Evolutionary conservation across 1,140 invertebrate genomes (phyloP).

Genomic region (Drosophila sechellia): DNA sequence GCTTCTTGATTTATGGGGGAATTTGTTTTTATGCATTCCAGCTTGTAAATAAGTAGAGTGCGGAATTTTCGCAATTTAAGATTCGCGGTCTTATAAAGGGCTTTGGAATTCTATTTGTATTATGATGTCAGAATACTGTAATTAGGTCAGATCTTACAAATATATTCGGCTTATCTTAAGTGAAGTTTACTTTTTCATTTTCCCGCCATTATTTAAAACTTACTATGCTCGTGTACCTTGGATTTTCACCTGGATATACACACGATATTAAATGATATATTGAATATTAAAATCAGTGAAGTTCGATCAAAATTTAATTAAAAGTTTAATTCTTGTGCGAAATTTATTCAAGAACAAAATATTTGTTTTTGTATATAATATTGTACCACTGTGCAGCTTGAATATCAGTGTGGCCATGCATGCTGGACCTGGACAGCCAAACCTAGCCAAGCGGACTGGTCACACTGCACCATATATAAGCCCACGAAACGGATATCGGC

Average conservation of each 20-base stretch:
- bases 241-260: not conserved
- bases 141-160: not conserved
- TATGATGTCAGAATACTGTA: not conserved
- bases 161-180: not conserved
- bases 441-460: not conserved
- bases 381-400: not conserved
- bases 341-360: no score
- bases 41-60: slow-evolving; percentile 16
- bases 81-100: not conserved
- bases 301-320: no score
- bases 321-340: not conserved
- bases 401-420: not conserved
- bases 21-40: slow-evolving; percentile 29
- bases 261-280: not conserved
- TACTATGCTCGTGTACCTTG: no score
- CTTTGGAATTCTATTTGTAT: not conserved
- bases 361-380: no score
- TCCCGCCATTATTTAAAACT: not conserved
- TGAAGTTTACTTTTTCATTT: not conserved
- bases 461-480: not conserved
- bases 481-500: not conserved
- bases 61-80: slow-evolving; percentile 1
- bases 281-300: no score
- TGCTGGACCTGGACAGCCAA: no score
- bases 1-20: slow-evolving; percentile 53